phyloP scores from a whole-genome alignment of 2,797 vertebrate genomes.

The Anniella stebbinsi region DNA sequence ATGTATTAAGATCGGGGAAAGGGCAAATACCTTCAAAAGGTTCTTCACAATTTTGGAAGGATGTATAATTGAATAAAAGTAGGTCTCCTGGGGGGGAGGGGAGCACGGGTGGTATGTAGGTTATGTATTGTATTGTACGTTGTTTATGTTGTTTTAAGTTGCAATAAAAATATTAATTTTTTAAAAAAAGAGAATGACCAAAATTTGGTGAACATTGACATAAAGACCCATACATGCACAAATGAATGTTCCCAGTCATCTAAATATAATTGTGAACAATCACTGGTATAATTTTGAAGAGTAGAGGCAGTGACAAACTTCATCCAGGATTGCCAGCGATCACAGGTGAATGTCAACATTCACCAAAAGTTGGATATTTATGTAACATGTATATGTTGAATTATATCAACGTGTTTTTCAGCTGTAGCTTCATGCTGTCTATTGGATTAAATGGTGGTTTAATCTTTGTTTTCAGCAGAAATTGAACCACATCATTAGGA shows the following conservation, averaged over 20 bases:
- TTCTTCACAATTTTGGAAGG: too few species aligned
- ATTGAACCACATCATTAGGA: slow-evolving; percentile 7
- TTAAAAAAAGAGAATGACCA: too few species aligned
- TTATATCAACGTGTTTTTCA: not conserved
- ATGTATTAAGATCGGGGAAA: too few species aligned
- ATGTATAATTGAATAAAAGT: too few species aligned
- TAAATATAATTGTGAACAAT: not conserved
- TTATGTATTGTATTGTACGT: too few species aligned
- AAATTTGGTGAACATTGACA: not conserved
- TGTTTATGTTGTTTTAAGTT: too few species aligned
- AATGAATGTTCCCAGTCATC: not conserved
- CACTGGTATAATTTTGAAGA: not conserved
- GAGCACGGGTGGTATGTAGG: too few species aligned
- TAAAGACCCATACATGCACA: not conserved
- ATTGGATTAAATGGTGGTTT: not conserved
- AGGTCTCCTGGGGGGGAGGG: too few species aligned
- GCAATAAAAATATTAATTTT: too few species aligned
- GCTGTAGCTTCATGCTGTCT: not conserved
- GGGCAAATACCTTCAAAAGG: too few species aligned
- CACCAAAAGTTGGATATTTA: not conserved
- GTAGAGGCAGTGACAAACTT: not conserved
- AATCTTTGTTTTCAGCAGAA: slow-evolving; percentile 20
- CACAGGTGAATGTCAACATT: not conserved
- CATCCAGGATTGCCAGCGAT: not conserved
- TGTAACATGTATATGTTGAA: not conserved